Percentiles rank a stretch among this genome's conserved stretches.
Conservation (phyloP, 2,113 vertebrate genomes). For the Rhadina sibilatrix region DNA sequence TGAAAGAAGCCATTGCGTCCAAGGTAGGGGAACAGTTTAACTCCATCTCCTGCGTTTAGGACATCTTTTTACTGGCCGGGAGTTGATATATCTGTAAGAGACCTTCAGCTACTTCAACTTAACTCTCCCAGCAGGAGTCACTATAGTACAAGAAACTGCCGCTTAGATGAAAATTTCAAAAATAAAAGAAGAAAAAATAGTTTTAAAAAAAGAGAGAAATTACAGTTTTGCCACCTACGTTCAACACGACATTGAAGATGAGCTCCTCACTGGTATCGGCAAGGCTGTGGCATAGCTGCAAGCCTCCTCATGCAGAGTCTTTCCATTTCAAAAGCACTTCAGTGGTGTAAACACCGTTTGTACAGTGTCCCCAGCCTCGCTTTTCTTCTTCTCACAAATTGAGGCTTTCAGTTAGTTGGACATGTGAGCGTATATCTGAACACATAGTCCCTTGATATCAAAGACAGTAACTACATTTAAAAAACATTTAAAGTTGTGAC, state of each 20-base stretch:
- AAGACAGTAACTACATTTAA: slow-evolving; percentile 81
- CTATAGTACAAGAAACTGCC: slow-evolving; percentile 86
- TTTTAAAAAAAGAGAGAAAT: slow-evolving; percentile 85
- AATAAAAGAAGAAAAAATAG: slow-evolving; percentile 89
- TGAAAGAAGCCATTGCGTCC: slow-evolving; percentile 88
- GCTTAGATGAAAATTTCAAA: slow-evolving; percentile 89
- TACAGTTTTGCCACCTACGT: slow-evolving; percentile 89
- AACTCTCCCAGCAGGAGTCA: slow-evolving; percentile 88
- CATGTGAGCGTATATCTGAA: slow-evolving; percentile 80
- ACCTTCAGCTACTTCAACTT: slow-evolving; percentile 89
- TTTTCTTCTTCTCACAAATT: slow-evolving; percentile 83
- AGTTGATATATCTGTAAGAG: slow-evolving; percentile 88
- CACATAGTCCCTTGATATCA: slow-evolving; percentile 81
- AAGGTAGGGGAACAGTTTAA: slow-evolving; percentile 89
- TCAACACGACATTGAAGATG: slow-evolving; percentile 86
- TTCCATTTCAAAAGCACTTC: slow-evolving; percentile 85
- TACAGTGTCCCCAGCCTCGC: slow-evolving; percentile 82
- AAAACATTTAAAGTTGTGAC: slow-evolving; percentile 81
- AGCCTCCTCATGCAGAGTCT: slow-evolving; percentile 83
- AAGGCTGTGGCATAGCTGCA: slow-evolving; percentile 80
- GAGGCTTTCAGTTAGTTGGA: slow-evolving; percentile 83
- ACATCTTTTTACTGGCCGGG: slow-evolving; percentile 88
- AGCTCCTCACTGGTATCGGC: slow-evolving; percentile 83
- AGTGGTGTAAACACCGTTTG: slow-evolving; percentile 86
- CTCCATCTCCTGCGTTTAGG: slow-evolving; percentile 87